Evolutionary conservation across 2,888 invertebrate genomes (phyloP), one percentile per base, ranked within the genome.

Genomic region (Galerucella calmariensis): DNA sequence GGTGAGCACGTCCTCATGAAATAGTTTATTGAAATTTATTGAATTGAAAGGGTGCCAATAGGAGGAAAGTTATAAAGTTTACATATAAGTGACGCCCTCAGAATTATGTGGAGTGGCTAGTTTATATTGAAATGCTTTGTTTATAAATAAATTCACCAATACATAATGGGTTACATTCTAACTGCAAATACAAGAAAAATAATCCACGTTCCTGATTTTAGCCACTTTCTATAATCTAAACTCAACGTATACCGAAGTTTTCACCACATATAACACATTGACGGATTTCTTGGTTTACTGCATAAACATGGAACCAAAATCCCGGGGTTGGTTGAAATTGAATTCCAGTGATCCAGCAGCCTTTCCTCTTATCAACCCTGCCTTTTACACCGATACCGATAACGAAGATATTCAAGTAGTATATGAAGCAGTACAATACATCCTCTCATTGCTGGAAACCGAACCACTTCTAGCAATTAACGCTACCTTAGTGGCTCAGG

Each of bases 321-420:
- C 84, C 14, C 35, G 72, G 14, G 85, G 85, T 20, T 75, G 51
- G 4, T 73, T 85, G n/a, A 79, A 75, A 41, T 74, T 85, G 41
- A 79, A 80, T 74, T 83, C 84, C 9, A 79, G 68, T 2, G 77
- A 81, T 77, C 83, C 85, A 8, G 79, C 80, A 12, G 83, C 83
- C 24, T 83, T 82, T 72, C 85, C 85, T 0, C 9, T 80, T 6
- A 84, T 85, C 10, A 74, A 84, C 71, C 79, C 80, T 1, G 80
- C 79, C 51, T 83, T 78, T 62, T 79, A 58, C 10, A 53, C 74
- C n/a, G 75, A 83, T 6, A 67, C 76, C 0, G 80, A 83, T 67
- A 69, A 77, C 12, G 67, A 79, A 24, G 94, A 95, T 81, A 86
- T 91, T 1, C 94, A 95, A 81, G 91, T 90, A 1, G 86, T 93